phyloP scores from a whole-genome alignment of 2,797 vertebrate genomes.

The Lerista edwardsae region DNA sequence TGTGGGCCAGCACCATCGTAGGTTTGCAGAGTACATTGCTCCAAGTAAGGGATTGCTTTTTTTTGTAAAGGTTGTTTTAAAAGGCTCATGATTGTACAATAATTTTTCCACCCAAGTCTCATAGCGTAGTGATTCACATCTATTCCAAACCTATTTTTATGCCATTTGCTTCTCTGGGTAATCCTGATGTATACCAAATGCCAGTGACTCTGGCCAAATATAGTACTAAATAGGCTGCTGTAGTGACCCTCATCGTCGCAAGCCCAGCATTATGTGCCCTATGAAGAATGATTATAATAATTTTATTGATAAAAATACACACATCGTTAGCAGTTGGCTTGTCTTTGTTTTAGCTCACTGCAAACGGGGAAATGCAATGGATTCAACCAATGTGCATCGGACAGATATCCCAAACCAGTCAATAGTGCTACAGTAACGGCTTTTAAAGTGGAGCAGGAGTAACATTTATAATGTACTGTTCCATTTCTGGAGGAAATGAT shows the following conservation, averaged over 20 bases:
- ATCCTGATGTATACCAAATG: background rate
- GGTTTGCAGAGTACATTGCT: too few species aligned
- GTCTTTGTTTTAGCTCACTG: background rate
- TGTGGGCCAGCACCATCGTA: too few species aligned
- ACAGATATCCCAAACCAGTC: background rate
- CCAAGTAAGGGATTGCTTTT: too few species aligned
- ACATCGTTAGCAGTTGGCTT: background rate
- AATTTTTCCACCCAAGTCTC: background rate
- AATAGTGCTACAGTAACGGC: background rate
- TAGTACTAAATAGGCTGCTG: background rate
- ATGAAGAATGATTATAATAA: background rate
- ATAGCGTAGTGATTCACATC: background rate
- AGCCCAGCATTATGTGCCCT: background rate
- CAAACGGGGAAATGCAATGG: background rate
- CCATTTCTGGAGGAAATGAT: constrained; percentile 27
- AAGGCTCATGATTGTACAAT: background rate
- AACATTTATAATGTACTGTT: background rate
- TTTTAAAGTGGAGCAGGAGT: constrained; percentile 1
- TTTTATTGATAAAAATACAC: background rate
- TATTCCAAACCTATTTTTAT: background rate
- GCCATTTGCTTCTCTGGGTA: background rate
- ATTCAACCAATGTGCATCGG: background rate
- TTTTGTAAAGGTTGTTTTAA: too few species aligned
- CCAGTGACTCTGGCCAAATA: background rate
- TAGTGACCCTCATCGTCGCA: background rate